Conservation (phyloP, 1,140 invertebrate genomes). For the Achroia grisella region DNA sequence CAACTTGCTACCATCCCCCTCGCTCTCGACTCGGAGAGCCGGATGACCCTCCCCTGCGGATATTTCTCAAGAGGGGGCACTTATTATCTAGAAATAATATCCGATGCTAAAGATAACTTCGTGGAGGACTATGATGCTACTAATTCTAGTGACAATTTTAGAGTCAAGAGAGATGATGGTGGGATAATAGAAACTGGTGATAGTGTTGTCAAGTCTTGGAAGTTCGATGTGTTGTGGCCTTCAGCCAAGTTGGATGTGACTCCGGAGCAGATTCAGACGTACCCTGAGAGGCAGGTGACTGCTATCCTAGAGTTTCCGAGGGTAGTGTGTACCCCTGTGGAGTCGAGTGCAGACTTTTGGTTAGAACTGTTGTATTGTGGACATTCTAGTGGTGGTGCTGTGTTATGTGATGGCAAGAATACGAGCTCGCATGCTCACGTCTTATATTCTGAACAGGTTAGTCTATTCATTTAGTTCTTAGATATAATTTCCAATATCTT, state of each 20-base stretch:
- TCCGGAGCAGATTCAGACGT: slow-evolving; percentile 84
- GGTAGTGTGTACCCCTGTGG: slow-evolving; percentile 77
- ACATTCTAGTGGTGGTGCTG: slow-evolving; percentile 70
- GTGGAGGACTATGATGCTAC: slow-evolving; percentile 38
- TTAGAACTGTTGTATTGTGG: slow-evolving; percentile 86
- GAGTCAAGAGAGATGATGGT: slow-evolving; percentile 48
- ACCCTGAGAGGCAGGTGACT: slow-evolving; percentile 81
- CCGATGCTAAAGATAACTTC: slow-evolving; percentile 59
- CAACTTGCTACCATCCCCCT: slow-evolving; percentile 79
- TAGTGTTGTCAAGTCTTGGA: slow-evolving; percentile 70
- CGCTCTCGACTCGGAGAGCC: slow-evolving; percentile 63
- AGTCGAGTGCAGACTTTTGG: slow-evolving; percentile 81
- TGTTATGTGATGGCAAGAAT: slow-evolving; percentile 64
- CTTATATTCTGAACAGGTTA: slow-evolving; percentile 66
- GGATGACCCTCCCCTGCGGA: slow-evolving; percentile 79
- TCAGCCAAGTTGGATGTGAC: slow-evolving; percentile 80
- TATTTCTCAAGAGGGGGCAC: slow-evolving; percentile 80
- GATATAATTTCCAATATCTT: too few species aligned
- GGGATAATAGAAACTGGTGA: slow-evolving; percentile 54
- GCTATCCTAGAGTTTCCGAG: slow-evolving; percentile 82
- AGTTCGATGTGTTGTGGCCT: slow-evolving; percentile 86
- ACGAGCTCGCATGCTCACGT: slow-evolving; percentile 64
- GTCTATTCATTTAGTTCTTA: background rate
- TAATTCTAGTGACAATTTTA: slow-evolving; percentile 23
- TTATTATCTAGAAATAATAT: slow-evolving; percentile 56